phyloP scores from a whole-genome alignment of 2,888 invertebrate genomes.

The Phalera bucephala region DNA sequence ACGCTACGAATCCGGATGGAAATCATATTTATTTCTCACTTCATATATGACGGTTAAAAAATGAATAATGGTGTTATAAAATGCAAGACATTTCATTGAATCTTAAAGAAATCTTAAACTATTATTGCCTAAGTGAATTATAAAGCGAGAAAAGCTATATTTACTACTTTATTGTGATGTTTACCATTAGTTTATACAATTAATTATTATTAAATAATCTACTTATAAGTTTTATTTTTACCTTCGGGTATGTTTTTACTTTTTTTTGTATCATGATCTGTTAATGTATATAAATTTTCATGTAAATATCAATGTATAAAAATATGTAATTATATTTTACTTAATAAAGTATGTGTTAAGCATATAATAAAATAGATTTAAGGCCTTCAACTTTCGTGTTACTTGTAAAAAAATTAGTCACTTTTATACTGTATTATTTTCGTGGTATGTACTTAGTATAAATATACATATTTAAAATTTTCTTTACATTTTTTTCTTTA shows the following conservation, averaged over 20 bases:
- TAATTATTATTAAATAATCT: conserved; percentile 25
- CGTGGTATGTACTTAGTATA: conserved; percentile 15
- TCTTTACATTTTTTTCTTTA: conserved; percentile 12
- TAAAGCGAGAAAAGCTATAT: conserved; percentile 6
- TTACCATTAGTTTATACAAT: conserved; percentile 60
- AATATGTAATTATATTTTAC: conserved; percentile 37
- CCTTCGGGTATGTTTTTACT: conserved; percentile 29
- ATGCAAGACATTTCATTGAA: too few species aligned
- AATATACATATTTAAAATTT: conserved; percentile 14
- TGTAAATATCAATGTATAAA: conserved; percentile 64
- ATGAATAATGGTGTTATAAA: too few species aligned
- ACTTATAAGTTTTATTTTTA: conserved; percentile 29
- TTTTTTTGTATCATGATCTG: conserved; percentile 57
- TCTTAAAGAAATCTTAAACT: too few species aligned
- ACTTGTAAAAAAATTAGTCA: conserved; percentile 28
- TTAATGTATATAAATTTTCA: conserved; percentile 56
- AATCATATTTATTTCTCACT: too few species aligned
- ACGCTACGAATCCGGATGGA: too few species aligned
- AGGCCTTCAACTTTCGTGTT: conserved; percentile 19
- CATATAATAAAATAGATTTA: conserved; percentile 16
- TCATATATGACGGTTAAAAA: too few species aligned
- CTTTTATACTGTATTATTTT: conserved; percentile 32
- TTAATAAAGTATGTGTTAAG: conserved; percentile 22
- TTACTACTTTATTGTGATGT: conserved; percentile 48
- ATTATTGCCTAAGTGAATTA: too few species aligned